A percentile compares a stretch with the other conserved stretches of the same genome.
Evolutionary conservation across 2,888 invertebrate species (phyloP).

Genomic region (Lamellibrachia satsuma): DNA sequence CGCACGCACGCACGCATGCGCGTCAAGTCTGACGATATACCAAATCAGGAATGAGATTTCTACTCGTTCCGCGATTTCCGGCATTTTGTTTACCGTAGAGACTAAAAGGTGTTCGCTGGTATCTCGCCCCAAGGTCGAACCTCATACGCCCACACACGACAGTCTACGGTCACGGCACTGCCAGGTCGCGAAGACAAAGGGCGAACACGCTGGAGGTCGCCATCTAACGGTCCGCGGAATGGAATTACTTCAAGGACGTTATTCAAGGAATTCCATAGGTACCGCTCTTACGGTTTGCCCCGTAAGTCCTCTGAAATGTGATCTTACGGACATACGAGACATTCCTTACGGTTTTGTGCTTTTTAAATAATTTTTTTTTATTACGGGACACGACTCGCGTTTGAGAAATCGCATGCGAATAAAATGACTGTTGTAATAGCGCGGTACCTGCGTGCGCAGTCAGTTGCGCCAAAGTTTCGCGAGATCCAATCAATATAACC

Average conservation of each 20-base stretch:
- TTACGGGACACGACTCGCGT: too few relatives aligned
- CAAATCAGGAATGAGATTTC: conserved; percentile 3
- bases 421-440: too few relatives aligned
- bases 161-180: not conserved
- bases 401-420: too few relatives aligned
- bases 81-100: conserved; percentile 1
- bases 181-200: not conserved
- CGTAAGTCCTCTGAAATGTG: too few relatives aligned
- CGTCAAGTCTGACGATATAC: not conserved
- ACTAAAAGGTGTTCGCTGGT: too few relatives aligned
- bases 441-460: too few relatives aligned
- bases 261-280: not conserved
- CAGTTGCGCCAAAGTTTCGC: too few relatives aligned
- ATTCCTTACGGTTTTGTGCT: too few relatives aligned
- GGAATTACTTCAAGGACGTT: not conserved
- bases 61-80: not conserved
- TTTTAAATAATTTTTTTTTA: too few relatives aligned
- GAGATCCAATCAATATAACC: too few relatives aligned
- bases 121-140: not conserved
- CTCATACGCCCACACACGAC: not conserved
- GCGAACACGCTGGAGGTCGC: not conserved
- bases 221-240: not conserved
- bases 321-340: too few relatives aligned
- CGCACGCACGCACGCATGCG: not conserved
- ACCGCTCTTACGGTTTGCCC: not conserved